A percentile compares a stretch with the other conserved stretches of the same genome.
Evolutionary conservation across 2,888 invertebrate species (phyloP).

Genomic region (Iphiclides podalirius): DNA sequence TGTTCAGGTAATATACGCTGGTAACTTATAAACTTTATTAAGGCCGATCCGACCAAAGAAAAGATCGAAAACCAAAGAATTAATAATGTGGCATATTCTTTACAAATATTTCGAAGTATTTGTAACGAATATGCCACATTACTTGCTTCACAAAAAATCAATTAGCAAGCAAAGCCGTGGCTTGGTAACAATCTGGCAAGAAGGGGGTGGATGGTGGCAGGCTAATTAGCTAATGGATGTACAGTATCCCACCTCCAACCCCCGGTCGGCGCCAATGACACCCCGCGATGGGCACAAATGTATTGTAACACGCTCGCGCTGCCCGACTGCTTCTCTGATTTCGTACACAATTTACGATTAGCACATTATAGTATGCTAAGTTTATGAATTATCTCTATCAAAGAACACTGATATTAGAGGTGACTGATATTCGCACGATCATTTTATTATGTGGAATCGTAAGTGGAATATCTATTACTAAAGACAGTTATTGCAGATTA

Average conservation of each 20-base stretch:
- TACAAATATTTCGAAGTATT: too few relatives aligned
- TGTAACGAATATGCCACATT: too few relatives aligned
- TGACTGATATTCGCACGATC: too few relatives aligned
- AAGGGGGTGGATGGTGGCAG: constrained; percentile 58
- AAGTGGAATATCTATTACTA: too few relatives aligned
- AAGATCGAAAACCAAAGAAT: too few relatives aligned
- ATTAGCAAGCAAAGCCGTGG: constrained; percentile 63
- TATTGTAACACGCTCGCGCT: constrained; percentile 65
- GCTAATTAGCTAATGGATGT: constrained; percentile 75
- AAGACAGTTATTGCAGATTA: too few relatives aligned
- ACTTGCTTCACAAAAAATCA: constrained; percentile 49
- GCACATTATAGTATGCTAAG: neutral
- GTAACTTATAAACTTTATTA: too few relatives aligned
- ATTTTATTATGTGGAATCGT: too few relatives aligned
- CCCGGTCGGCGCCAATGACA: constrained; percentile 32
- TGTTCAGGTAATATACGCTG: neutral
- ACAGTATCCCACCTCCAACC: constrained; percentile 34
- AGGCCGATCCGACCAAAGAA: too few relatives aligned
- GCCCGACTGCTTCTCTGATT: constrained; percentile 13
- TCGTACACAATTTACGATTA: neutral
- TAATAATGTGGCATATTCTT: too few relatives aligned
- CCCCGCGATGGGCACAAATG: constrained; percentile 52
- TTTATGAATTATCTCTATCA: too few relatives aligned
- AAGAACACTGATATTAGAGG: too few relatives aligned
- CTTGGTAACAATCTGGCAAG: constrained; percentile 68